Evolutionary conservation across 1,140 invertebrate genomes (phyloP), one percentile per base, ranked within the genome.

Genomic region (Triops cancriformis): DNA sequence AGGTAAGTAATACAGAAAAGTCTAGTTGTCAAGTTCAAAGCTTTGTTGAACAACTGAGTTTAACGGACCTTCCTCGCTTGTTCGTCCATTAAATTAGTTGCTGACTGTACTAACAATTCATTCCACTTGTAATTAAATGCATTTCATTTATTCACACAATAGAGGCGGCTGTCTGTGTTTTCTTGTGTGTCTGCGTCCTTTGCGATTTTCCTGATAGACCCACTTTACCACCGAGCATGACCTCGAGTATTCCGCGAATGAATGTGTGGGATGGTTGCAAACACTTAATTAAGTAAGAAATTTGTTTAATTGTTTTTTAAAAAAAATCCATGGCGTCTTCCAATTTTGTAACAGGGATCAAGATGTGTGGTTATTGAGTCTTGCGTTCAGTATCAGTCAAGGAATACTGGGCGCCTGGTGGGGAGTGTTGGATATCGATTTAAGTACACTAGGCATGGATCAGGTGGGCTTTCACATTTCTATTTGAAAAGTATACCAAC

Each of bases 331-430:
- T 0, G 1, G 26, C 10, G 14, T 26, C 11, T 7, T 77, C 80
- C 79, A n/a, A n/a, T 9, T 72, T 37, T 7, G 31, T 37, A 4
- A 7, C 7, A 87, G 86, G 73, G 84, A 84, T 72, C 81, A 81
- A 74, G 82, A 83, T 76, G 82, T 87, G 78, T 85, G 85, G 83
- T 74, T 83, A n/a, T 78, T 87, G 26, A 81, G 82, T 23, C 73
- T 84, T 9, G 82, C 85, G 31, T 85, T 85, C 77, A 84, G 84
- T 51, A 81, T 87, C 10, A 84, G 84, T 64, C 80, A 84, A 79
- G 85, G 86, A 10, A 82, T 85, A 0, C 83, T 83, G 74, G 84
- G 85, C 75, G 84, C 84, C 0, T 87, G 86, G 86, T 80, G 85
- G 12, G 84, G 84, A 72, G 84, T 86, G 72, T 82, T 87, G 1